Evolutionary conservation across 2,113 vertebrate species (phyloP).

Genomic region (Hemibagrus wyckioides): DNA sequence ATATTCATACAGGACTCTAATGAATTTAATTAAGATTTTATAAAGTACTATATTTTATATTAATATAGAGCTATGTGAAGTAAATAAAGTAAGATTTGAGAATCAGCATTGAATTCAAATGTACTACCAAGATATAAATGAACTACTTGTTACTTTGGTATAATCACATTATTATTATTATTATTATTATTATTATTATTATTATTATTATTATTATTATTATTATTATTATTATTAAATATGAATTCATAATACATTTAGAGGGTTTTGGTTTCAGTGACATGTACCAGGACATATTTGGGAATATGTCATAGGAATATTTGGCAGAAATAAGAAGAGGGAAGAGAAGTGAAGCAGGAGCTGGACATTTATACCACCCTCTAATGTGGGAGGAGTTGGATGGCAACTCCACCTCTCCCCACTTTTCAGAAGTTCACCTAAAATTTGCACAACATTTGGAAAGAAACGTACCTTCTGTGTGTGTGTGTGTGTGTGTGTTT

Average conservation of each 20-base stretch:
- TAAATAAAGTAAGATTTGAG: background rate
- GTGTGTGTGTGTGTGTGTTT: constrained; percentile 29
- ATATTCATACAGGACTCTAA: too few relatives aligned
- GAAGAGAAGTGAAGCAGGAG: background rate
- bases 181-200: too few relatives aligned
- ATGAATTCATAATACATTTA: background rate
- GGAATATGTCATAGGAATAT: too few relatives aligned
- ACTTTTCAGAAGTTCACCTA: constrained; percentile 11
- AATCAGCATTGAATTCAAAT: background rate
- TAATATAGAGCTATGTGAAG: background rate
- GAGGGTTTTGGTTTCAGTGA: background rate
- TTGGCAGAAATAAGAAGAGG: background rate
- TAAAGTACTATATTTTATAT: background rate
- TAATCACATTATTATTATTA: too few relatives aligned
- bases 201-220: too few relatives aligned
- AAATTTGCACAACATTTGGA: constrained; percentile 24
- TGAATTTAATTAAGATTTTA: too few relatives aligned
- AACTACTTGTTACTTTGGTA: background rate
- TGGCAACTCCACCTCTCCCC: background rate
- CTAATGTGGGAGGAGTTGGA: background rate
- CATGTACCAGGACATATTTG: background rate
- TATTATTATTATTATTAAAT: background rate
- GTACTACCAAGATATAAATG: background rate
- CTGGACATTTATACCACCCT: background rate
- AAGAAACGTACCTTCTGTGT: background rate